Evolutionary conservation across 2,888 invertebrate species (phyloP).

Genomic region (Euplexia lucipara): DNA sequence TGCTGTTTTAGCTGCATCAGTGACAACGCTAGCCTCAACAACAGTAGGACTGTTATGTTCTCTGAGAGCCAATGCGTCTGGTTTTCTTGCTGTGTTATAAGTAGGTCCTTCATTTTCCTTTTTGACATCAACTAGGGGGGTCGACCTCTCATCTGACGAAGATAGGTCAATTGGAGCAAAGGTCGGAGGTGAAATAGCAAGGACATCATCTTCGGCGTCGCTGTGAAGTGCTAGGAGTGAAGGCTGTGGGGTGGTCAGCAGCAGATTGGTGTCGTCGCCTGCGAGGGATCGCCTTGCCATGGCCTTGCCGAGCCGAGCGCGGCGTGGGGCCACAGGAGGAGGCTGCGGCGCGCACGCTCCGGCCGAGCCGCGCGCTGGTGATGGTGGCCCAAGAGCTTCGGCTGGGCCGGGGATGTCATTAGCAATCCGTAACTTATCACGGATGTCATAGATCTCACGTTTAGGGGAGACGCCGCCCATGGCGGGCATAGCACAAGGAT

Average conservation of each 20-base stretch:
- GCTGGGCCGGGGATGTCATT: conserved; percentile 80
- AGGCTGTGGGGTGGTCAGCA: conserved; percentile 80
- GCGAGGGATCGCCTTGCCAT: conserved; percentile 93
- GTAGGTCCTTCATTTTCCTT: conserved; percentile 88
- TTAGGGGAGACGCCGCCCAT: conserved; percentile 87
- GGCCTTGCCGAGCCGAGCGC: conserved; percentile 91
- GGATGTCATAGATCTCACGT: conserved; percentile 84
- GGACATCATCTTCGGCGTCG: conserved; percentile 89
- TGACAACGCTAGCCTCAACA: conserved; percentile 73
- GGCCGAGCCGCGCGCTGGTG: conserved; percentile 93
- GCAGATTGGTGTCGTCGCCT: conserved; percentile 89
- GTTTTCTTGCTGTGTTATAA: conserved; percentile 79
- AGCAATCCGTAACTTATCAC: conserved; percentile 82
- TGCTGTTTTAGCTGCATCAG: conserved; percentile 80
- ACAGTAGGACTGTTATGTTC: conserved; percentile 79
- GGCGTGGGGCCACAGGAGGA: conserved; percentile 84
- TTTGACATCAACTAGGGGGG: conserved; percentile 86
- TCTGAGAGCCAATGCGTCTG: conserved; percentile 85
- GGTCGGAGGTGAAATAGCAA: conserved; percentile 86
- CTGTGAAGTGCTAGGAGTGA: conserved; percentile 79
- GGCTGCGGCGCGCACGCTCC: conserved; percentile 92
- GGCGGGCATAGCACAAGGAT: conserved; percentile 82
- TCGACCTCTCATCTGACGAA: conserved; percentile 87
- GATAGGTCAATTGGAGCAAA: conserved; percentile 88
- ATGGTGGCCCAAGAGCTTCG: conserved; percentile 91